A percentile compares a stretch with the other conserved stretches of the same genome.
Conservation (phyloP, 2,888 invertebrate genomes). For the Drymonia ruficornis region DNA sequence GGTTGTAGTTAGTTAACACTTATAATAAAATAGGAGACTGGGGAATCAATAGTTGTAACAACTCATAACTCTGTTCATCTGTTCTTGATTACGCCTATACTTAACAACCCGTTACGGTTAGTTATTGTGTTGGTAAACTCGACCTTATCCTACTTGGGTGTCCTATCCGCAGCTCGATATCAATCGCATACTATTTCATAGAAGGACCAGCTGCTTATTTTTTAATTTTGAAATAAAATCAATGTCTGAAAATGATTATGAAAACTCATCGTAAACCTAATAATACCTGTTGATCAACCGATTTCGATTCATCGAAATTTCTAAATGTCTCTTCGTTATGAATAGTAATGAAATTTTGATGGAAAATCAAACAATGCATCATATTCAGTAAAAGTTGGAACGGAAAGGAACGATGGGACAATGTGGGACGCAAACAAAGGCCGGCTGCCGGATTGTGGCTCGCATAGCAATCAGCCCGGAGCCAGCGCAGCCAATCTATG, state of each 20-base stretch:
- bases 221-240: no score
- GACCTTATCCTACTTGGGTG: no score
- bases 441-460: constrained; percentile 56
- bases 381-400: constrained; percentile 63
- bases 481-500: constrained; percentile 47
- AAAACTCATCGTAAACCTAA: background rate
- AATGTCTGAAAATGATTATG: no score
- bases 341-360: constrained; percentile 34
- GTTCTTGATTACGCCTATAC: no score
- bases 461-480: constrained; percentile 74
- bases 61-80: no score
- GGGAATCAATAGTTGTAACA: no score
- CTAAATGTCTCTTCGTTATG: constrained; percentile 8
- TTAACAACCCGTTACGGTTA: no score
- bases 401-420: constrained; percentile 66
- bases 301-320: background rate
- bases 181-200: no score
- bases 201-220: no score
- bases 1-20: background rate
- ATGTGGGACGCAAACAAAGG: constrained; percentile 73
- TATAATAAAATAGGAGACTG: no score
- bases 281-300: background rate
- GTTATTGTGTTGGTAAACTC: no score
- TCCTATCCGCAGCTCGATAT: no score
- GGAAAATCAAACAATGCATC: constrained; percentile 44